Conservation (phyloP, 2,113 vertebrate species). For the Aspiorhynchus laticeps region DNA sequence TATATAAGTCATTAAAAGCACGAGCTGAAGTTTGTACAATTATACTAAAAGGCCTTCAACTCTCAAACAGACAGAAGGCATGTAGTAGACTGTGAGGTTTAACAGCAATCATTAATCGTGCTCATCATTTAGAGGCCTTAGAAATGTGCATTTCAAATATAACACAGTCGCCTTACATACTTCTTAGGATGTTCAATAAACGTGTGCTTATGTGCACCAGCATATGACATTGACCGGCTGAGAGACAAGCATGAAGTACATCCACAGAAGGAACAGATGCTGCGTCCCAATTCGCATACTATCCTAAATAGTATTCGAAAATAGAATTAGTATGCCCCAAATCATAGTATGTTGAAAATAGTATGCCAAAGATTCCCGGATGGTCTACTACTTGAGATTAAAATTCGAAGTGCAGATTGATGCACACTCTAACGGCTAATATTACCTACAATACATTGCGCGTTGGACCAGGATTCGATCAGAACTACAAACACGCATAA, state of each 20-base stretch:
- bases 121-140: neutral
- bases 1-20: neutral
- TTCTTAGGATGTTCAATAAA: neutral
- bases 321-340: no score
- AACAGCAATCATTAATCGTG: neutral
- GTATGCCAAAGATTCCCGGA: no score
- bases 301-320: no score
- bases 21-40: neutral
- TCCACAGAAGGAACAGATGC: neutral
- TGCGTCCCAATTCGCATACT: no score
- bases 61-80: neutral
- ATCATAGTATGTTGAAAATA: no score
- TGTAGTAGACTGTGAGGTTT: neutral
- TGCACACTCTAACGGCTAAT: no score
- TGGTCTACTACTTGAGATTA: no score
- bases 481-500: no score
- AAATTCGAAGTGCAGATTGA: no score
- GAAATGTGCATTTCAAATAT: neutral
- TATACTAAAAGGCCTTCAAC: neutral
- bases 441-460: no score
- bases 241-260: neutral
- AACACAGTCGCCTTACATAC: neutral
- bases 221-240: neutral
- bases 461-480: no score
- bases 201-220: neutral